Evolutionary conservation across 2,888 invertebrate species (phyloP).

Genomic region (Nomada lathburiana): DNA sequence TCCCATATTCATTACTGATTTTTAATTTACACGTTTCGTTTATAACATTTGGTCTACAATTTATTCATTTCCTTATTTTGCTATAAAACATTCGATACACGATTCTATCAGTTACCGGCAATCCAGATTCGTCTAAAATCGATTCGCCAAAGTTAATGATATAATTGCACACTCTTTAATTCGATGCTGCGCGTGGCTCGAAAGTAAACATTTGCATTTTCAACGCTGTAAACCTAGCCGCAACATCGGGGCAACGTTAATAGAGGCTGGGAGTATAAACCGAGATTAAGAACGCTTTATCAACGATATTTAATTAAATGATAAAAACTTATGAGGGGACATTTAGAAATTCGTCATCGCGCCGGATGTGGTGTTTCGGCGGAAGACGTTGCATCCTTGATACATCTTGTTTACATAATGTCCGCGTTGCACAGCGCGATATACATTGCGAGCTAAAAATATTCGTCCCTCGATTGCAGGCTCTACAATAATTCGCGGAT

Average conservation of each 20-base stretch:
- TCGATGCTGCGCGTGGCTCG: not conserved
- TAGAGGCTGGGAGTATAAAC: conserved; percentile 14
- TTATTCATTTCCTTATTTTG: not conserved
- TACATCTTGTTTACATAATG: conserved; percentile 59
- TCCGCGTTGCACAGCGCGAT: not conserved
- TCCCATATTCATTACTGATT: not conserved
- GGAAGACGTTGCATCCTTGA: conserved; percentile 48
- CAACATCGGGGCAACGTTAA: conserved; percentile 20
- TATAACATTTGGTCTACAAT: not conserved
- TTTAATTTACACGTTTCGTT: not conserved
- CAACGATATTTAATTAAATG: conserved; percentile 79
- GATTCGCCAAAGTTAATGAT: not conserved
- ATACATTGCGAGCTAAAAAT: not conserved
- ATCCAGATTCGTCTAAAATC: not conserved
- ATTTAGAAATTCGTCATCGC: conserved; percentile 71
- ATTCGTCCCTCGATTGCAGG: not conserved
- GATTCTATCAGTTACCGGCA: no score
- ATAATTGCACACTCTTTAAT: conserved; percentile 12
- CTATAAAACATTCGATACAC: not conserved
- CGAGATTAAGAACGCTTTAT: conserved; percentile 77
- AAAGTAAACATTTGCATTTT: conserved; percentile 6
- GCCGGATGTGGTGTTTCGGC: conserved; percentile 33
- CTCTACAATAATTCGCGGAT: not conserved
- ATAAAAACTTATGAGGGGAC: conserved; percentile 67
- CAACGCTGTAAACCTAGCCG: not conserved